phyloP scores from a whole-genome alignment of 37 sponge, comb jelly and placozoan genomes.

The Halichondria panicea region DNA sequence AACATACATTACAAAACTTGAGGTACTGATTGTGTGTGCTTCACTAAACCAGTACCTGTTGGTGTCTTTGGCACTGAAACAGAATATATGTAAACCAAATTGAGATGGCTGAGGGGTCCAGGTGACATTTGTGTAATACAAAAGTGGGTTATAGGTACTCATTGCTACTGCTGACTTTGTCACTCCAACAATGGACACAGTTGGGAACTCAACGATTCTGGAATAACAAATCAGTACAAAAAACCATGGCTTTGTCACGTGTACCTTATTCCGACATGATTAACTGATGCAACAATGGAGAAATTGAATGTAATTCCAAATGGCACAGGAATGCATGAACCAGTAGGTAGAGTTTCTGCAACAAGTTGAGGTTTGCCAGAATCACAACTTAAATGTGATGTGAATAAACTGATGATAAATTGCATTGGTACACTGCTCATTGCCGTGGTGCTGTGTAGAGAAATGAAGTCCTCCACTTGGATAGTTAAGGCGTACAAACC shows the following conservation, averaged over 20 bases:
- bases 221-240: background rate
- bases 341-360: constrained; percentile 24
- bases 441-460: background rate
- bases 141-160: background rate
- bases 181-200: constrained; percentile 30
- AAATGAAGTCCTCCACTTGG: constrained; percentile 44
- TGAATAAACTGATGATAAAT: constrained; percentile 30
- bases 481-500: constrained; percentile 45
- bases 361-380: background rate
- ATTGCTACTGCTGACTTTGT: background rate
- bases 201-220: constrained; percentile 29
- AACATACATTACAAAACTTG: background rate
- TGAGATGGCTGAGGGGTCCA: constrained; percentile 27
- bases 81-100: constrained; percentile 31
- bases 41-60: constrained; percentile 5
- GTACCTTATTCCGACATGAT: constrained; percentile 16
- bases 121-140: constrained; percentile 31
- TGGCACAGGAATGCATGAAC: constrained; percentile 27
- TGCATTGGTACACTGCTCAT: constrained; percentile 56
- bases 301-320: constrained; percentile 14
- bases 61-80: constrained; percentile 31
- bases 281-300: constrained; percentile 14
- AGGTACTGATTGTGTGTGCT: background rate
- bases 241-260: background rate
- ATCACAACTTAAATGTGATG: constrained; percentile 1